These are phyloP conservation scores for Galago senegalensis DNA, from an alignment of 2,797 vertebrate genomes.

Conservation along the genomic window DNA sequence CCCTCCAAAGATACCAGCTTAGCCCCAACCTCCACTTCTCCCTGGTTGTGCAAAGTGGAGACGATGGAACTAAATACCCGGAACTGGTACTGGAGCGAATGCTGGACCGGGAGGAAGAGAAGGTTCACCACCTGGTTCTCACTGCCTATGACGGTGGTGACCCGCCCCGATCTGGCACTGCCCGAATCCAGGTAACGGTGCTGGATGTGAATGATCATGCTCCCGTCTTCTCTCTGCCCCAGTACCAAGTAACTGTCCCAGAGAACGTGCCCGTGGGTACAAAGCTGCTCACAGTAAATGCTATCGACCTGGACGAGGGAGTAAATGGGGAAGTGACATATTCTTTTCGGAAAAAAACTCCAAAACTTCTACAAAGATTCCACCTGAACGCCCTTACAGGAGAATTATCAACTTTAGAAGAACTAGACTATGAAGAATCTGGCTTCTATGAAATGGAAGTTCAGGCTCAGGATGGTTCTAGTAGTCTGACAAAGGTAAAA, in stretches of 20 bases:
- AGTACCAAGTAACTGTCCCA: slow-evolving; percentile 79
- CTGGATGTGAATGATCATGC: slow-evolving; percentile 83
- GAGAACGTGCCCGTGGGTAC: slow-evolving; percentile 81
- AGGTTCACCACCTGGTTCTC: slow-evolving; percentile 75
- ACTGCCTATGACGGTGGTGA: slow-evolving; percentile 82
- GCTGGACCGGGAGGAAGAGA: slow-evolving; percentile 81
- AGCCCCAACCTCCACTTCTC: slow-evolving; percentile 80
- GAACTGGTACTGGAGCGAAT: slow-evolving; percentile 80
- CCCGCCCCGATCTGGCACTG: slow-evolving; percentile 89
- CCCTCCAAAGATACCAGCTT: slow-evolving; percentile 82
- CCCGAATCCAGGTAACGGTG: slow-evolving; percentile 82
- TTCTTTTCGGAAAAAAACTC: slow-evolving; percentile 77
- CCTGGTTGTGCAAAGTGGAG: slow-evolving; percentile 82
- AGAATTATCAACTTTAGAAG: slow-evolving; percentile 83
- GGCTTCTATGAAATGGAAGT: slow-evolving; percentile 91
- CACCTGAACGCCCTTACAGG: slow-evolving; percentile 77
- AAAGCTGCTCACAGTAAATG: slow-evolving; percentile 73
- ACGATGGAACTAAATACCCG: slow-evolving; percentile 74
- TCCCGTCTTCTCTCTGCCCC: slow-evolving; percentile 75
- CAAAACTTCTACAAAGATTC: slow-evolving; percentile 74
- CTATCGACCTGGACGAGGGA: slow-evolving; percentile 80
- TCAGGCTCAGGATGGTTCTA: slow-evolving; percentile 92
- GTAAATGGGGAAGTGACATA: slow-evolving; percentile 82
- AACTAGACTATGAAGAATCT: slow-evolving; percentile 89
- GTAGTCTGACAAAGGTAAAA: slow-evolving; percentile 86